Evolutionary conservation across 2,113 vertebrate genomes (phyloP), one percentile per base, ranked within the genome.

Genomic region (Onychostruthus taczanowskii): DNA sequence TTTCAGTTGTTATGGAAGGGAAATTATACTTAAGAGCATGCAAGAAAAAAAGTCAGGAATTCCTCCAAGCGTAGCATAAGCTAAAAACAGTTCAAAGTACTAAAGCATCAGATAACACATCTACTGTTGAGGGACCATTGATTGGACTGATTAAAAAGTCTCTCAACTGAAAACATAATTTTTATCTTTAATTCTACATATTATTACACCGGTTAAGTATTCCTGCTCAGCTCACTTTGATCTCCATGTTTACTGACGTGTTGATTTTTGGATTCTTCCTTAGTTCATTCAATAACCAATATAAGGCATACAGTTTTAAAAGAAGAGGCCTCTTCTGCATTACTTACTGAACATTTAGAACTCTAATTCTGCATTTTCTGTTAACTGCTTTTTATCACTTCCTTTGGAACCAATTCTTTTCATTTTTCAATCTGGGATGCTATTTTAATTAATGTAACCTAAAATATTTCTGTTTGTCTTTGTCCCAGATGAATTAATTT

Each of bases 41-140:
- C 92, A 95, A 91, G 87, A 67, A 85, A 88, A 68, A 86, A 93
- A 39, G 20, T 70, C 53, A 72, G 76, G 31, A 90, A 53, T 63
- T 74, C 72, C 16, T 92, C 68, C 63, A 59, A 70, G 79, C 80
- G 64, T 11, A 59, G 23, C 33, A 3, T 35, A 62, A 46, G 87
- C 91, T 90, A 94, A 93, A 95, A 97, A 89, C 84, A 70, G 61
- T 87, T 75, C 59, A 84, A 66, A 89, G 46, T 58, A 87, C 27
- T 87, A 76, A 76, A 80, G 27, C 82, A 95, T 63, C 72, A 92
- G 77, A 74, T 94, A 84, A 47, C 43, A 22, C 64, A 70, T 59
- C 85, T 87, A 39, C 14, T 84, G 22, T 46, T 61, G 19, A 46
- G 14, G 9, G 83, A 44, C 62, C 59, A 20, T 87, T 83, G 78